phyloP scores from a whole-genome alignment of 2,888 invertebrate species.

The Tenthredo mesomela region DNA sequence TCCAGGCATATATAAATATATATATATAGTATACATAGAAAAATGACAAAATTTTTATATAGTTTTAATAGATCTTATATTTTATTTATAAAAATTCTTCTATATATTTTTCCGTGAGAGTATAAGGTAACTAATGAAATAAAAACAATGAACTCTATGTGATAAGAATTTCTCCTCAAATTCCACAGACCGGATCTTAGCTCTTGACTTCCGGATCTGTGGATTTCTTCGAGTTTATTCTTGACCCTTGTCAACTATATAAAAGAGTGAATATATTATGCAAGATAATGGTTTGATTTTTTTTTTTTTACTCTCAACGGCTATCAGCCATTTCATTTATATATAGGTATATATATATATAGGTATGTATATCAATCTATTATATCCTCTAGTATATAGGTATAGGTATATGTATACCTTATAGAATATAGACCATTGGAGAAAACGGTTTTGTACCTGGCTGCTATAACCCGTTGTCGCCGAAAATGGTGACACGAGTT shows the following conservation, averaged over 20 bases:
- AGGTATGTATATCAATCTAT: not conserved
- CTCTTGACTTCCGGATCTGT: not conserved
- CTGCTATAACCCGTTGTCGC: not conserved
- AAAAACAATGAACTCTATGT: not conserved
- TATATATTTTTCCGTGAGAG: not conserved
- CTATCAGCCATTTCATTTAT: not conserved
- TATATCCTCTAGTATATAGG: not conserved
- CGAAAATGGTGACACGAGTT: conserved; percentile 36
- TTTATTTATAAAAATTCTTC: not conserved
- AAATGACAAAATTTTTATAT: not conserved
- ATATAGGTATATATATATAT: not conserved
- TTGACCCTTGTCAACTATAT: not conserved
- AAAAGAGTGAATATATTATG: not conserved
- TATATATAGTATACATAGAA: not conserved
- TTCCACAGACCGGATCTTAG: not conserved
- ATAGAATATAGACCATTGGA: not conserved
- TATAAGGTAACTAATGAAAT: too few relatives aligned
- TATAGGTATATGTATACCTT: not conserved
- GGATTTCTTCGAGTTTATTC: not conserved
- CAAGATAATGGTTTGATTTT: not conserved
- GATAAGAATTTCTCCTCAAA: not conserved
- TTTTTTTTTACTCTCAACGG: not conserved
- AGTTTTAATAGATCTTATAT: not conserved
- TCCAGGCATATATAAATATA: too few relatives aligned
- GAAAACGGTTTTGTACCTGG: not conserved